Evolutionary conservation across 2,888 invertebrate genomes (phyloP).

Genomic region (Hermaeophaga mercurialis): DNA sequence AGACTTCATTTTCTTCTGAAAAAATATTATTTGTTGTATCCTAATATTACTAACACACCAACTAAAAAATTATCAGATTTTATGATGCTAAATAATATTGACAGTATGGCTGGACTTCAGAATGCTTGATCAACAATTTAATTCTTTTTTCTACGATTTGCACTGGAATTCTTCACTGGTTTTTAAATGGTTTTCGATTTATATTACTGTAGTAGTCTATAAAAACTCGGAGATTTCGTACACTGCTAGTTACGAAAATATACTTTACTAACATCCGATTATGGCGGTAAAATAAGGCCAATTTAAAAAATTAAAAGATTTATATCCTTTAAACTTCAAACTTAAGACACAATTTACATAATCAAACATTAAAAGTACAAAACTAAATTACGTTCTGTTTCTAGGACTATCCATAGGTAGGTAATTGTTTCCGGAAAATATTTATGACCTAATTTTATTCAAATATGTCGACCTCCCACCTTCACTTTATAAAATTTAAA

Average conservation of each 20-base stretch:
- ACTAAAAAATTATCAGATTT: constrained; percentile 30
- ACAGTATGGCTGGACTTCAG: constrained; percentile 42
- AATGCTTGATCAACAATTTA: constrained; percentile 44
- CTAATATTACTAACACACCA: constrained; percentile 35
- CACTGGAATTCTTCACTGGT: constrained; percentile 23
- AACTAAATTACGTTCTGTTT: no score
- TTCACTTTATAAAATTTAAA: neutral
- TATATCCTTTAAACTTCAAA: constrained; percentile 4
- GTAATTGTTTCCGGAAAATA: neutral
- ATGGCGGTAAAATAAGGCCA: constrained; percentile 42
- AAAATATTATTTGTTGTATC: constrained; percentile 34
- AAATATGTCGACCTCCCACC: constrained; percentile 14
- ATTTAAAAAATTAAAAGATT: constrained; percentile 31
- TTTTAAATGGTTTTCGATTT: constrained; percentile 27
- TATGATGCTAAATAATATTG: constrained; percentile 38
- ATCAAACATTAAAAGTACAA: no score
- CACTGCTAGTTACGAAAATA: constrained; percentile 27
- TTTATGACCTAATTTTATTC: constrained; percentile 10
- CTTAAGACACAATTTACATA: no score
- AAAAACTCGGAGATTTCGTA: constrained; percentile 38
- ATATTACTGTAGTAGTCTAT: constrained; percentile 21
- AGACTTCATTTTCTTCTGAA: constrained; percentile 36
- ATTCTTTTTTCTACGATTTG: constrained; percentile 31
- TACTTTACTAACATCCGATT: constrained; percentile 27
- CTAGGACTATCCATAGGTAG: no score